These are phyloP conservation scores for Atlantisia rogersi DNA, from an alignment of 2,113 vertebrate genomes.

Conservation along the genomic window DNA sequence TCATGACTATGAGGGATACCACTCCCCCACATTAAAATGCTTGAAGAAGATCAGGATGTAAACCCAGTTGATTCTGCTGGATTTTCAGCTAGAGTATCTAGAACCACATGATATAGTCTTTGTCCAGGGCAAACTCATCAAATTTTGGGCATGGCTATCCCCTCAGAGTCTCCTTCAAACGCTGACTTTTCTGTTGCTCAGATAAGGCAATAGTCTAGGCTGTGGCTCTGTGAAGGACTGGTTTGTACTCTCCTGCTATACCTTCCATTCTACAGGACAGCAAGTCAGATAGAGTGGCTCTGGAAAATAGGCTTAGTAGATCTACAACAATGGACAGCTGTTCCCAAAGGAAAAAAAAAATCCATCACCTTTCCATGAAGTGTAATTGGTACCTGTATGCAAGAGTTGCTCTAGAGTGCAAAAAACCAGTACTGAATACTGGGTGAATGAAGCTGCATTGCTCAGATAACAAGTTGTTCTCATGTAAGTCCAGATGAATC, in stretches of 20 bases:
- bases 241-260: fast-evolving
- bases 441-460: background rate
- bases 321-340: background rate
- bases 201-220: background rate
- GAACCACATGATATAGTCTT: background rate
- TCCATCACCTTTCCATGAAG: background rate
- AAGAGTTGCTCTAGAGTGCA: background rate
- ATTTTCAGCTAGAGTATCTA: background rate
- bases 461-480: background rate
- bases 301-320: background rate
- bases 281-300: background rate
- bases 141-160: background rate
- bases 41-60: background rate
- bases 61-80: background rate
- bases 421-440: background rate
- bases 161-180: background rate
- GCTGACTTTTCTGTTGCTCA: background rate
- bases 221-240: background rate
- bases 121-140: background rate
- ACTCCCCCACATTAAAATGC: background rate
- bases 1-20: background rate
- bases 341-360: background rate
- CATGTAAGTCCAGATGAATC: background rate
- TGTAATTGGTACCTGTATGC: background rate
- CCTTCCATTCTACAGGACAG: background rate